phyloP scores from a whole-genome alignment of 2,888 invertebrate species.

The Odontocolon sp. region DNA sequence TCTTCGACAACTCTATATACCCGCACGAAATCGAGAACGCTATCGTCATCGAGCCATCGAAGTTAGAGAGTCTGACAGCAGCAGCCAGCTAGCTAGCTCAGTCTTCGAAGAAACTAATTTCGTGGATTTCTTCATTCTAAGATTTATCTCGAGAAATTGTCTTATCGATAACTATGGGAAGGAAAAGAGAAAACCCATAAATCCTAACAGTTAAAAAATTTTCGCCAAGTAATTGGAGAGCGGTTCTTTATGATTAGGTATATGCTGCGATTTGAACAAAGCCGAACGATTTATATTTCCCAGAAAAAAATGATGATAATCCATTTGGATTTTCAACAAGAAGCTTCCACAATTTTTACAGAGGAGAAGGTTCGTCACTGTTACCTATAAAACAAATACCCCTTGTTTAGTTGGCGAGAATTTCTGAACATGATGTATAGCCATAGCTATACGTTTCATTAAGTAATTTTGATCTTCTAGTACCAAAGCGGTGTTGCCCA shows the following conservation, averaged over 20 bases:
- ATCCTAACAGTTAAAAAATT: slow-evolving; percentile 39
- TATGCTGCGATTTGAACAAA: too few species aligned
- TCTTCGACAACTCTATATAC: slow-evolving; percentile 28
- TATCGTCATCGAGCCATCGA: slow-evolving; percentile 59
- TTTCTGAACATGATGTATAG: too few species aligned
- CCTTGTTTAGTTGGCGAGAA: too few species aligned
- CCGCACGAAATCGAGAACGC: slow-evolving; percentile 40
- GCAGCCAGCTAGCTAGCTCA: slow-evolving; percentile 5
- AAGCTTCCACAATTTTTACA: too few species aligned
- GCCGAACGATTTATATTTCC: too few species aligned
- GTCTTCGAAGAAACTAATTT: slow-evolving; percentile 56
- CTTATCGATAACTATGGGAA: slow-evolving; percentile 38
- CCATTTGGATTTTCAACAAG: too few species aligned
- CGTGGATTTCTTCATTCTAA: slow-evolving; percentile 57
- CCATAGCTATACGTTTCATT: slow-evolving; percentile 39
- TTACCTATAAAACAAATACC: too few species aligned
- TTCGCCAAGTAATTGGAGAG: too few species aligned
- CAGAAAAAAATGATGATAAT: too few species aligned
- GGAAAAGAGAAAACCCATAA: slow-evolving; percentile 54
- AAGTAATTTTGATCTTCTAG: slow-evolving; percentile 39
- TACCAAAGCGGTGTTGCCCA: slow-evolving; percentile 12
- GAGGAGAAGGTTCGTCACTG: too few species aligned
- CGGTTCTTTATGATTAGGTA: too few species aligned
- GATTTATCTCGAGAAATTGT: slow-evolving; percentile 45
- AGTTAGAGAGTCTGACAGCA: slow-evolving; percentile 10